phyloP scores from a whole-genome alignment of 2,113 vertebrate genomes.

The Dermatemys mawii region DNA sequence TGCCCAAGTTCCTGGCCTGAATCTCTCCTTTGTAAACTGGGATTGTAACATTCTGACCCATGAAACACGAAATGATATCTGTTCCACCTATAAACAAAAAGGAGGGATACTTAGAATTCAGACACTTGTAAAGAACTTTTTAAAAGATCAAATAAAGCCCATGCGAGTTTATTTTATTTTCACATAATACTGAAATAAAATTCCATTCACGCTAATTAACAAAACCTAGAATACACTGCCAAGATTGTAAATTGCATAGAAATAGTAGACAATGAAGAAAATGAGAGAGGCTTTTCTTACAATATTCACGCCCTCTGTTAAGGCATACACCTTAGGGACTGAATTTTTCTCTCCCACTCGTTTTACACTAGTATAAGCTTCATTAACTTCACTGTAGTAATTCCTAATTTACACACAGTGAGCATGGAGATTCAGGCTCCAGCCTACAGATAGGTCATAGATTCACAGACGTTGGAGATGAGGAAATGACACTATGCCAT shows the following conservation, averaged over 20 bases:
- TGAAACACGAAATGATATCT: conserved; percentile 95
- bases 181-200: neutral
- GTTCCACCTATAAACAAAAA: conserved; percentile 86
- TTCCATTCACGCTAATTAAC: neutral
- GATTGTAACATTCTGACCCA: conserved; percentile 93
- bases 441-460: neutral
- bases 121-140: neutral
- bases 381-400: neutral
- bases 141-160: neutral
- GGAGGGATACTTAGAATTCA: neutral
- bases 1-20: conserved; percentile 93
- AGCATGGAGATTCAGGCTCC: neutral
- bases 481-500: neutral
- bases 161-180: too few relatives aligned
- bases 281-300: neutral
- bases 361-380: neutral
- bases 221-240: neutral
- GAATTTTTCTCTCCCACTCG: neutral
- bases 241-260: too few relatives aligned
- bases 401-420: neutral
- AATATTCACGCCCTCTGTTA: neutral
- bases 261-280: neutral
- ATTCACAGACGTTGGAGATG: neutral
- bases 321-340: neutral
- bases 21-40: conserved; percentile 95